Base-by-base conservation (phyloP, 2,888 invertebrate species). In the Euclidia mi region DNA sequence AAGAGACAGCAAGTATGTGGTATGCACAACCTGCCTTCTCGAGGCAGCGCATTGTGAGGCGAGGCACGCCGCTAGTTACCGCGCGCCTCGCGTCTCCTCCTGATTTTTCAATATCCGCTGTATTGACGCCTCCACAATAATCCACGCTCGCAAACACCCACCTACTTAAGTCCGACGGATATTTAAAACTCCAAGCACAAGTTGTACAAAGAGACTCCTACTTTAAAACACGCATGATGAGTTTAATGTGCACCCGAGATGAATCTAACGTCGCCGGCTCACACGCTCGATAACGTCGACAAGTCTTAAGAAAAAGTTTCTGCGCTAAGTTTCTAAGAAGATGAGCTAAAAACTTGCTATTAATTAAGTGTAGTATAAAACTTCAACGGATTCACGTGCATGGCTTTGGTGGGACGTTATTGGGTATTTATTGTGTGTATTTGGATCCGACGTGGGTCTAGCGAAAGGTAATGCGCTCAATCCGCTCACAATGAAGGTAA, bases 91-190 rank as follows among this genome's bases (percentile, higher is more conserved):
- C 17, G n/a, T 17, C 42, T 9, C 25, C 29, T 6, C 20, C 15
- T 45, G 47, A 68, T 53, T 53, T 64, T 69, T 59, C 73, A 69
- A 69, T 69, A 69, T 69, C 69, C 69, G 69, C 64, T 15, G 38
- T 10, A 47, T 50, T 10, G 25, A 34, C 41, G 28, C 12, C 17
- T 67, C 42, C 51, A 41, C 44, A 29, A 35, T 20, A 56, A 65
- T 45, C 53, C 43, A 11, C 34, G 31, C 59, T 44, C 18, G 45
- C 20, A 58, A 44, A 42, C 48, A 42, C n/a, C 64, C 64, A 64
- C 50, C 18, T 59, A 59, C 38, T 47, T 47, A 45, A 49, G 34
- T 15, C 10, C 45, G n/a, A 34, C 31, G 48, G 31, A 38, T 35
- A 38, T 32, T 69, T 53, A 6, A 9, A 40, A 45, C 45, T 46